A percentile compares a stretch with the other conserved stretches of the same genome.
phyloP scores from a whole-genome alignment of 2,888 invertebrate species.

The Oeneis ivallda region DNA sequence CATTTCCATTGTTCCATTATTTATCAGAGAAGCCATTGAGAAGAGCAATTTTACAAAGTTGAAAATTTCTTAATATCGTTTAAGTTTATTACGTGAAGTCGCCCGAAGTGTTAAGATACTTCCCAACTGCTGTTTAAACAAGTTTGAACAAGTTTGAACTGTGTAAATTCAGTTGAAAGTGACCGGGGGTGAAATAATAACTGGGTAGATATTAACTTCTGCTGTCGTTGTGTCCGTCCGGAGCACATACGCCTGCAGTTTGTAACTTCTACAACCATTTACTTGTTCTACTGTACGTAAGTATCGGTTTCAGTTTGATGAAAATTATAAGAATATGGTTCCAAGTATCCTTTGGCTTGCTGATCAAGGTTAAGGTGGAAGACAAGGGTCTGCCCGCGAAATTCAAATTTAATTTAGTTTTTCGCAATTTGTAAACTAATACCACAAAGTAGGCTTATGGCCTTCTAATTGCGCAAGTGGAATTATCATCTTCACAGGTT shows the following conservation, averaged over 20 bases:
- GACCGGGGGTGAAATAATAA: constrained; percentile 18
- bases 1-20: neutral
- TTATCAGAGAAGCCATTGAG: constrained; percentile 6
- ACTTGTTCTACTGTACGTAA: neutral
- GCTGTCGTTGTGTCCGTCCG: neutral
- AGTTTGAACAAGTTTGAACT: constrained; percentile 16
- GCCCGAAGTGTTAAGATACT: constrained; percentile 12
- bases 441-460: too few relatives aligned
- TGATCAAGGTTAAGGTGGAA: too few relatives aligned
- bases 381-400: too few relatives aligned
- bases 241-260: neutral
- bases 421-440: too few relatives aligned
- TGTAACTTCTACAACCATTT: neutral
- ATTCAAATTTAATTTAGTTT: too few relatives aligned
- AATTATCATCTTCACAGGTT: too few relatives aligned
- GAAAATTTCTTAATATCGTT: constrained; percentile 13
- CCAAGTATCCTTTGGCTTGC: too few relatives aligned
- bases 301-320: too few relatives aligned
- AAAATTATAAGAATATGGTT: neutral
- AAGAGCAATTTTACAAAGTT: constrained; percentile 8
- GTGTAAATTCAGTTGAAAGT: constrained; percentile 17
- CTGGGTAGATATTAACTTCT: constrained; percentile 17
- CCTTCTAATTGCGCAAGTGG: too few relatives aligned
- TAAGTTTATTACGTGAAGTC: constrained; percentile 7
- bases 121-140: constrained; percentile 18